Conservation (phyloP, 2,797 vertebrate genomes). For the Scarus forsteni region DNA sequence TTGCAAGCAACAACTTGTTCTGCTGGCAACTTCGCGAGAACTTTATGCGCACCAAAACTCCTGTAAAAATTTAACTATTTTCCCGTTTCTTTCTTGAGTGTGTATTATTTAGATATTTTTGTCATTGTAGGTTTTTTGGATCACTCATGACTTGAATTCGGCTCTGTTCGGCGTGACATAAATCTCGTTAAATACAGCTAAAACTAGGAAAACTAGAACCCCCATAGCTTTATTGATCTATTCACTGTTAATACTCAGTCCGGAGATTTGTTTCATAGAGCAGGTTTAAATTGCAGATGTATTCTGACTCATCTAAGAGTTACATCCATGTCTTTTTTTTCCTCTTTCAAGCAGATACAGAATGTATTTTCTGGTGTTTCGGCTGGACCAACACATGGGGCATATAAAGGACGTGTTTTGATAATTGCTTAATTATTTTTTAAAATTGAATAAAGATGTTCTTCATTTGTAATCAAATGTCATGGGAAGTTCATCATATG, state of each 20-base stretch:
- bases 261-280: background rate
- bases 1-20: background rate
- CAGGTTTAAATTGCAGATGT: conserved; percentile 33
- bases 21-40: background rate
- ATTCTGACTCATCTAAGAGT: conserved; percentile 43
- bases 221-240: background rate
- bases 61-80: background rate
- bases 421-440: too few relatives aligned
- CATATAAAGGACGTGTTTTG: too few relatives aligned
- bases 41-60: too few relatives aligned
- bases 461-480: too few relatives aligned
- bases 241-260: background rate
- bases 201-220: background rate
- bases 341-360: too few relatives aligned
- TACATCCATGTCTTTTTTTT: too few relatives aligned
- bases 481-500: too few relatives aligned
- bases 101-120: background rate
- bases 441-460: too few relatives aligned
- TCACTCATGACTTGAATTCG: background rate
- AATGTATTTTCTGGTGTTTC: too few relatives aligned
- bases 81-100: fast-evolving
- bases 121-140: background rate
- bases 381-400: too few relatives aligned
- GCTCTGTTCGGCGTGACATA: background rate
- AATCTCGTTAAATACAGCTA: background rate